Percentiles rank a stretch among this genome's conserved stretches.
Conservation (phyloP, 2,888 invertebrate genomes). For the Microplitis manilae region DNA sequence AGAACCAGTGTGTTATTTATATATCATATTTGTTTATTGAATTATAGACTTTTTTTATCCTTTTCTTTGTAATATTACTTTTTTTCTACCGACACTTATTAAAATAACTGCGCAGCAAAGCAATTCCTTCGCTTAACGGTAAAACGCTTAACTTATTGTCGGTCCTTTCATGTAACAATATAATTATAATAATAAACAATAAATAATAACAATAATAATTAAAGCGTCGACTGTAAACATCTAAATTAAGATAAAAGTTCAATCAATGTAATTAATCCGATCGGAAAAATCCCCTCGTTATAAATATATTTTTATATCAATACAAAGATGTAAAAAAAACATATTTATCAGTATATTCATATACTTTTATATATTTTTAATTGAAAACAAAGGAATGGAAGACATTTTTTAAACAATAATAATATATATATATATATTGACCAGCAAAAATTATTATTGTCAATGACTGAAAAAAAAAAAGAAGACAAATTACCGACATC, state of each 20-base stretch:
- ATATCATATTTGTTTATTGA: constrained; percentile 9
- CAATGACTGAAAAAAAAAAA: constrained; percentile 8
- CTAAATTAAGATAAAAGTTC: neutral
- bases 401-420: neutral
- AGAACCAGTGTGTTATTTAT: constrained; percentile 29
- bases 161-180: constrained; percentile 32
- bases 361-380: neutral
- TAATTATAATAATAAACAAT: neutral
- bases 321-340: constrained; percentile 2
- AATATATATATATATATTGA: neutral
- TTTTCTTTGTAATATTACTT: constrained; percentile 16
- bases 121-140: constrained; percentile 43
- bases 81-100: constrained; percentile 28
- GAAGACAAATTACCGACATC: neutral
- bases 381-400: neutral
- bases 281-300: constrained; percentile 12
- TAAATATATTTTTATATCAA: constrained; percentile 7
- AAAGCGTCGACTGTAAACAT: constrained; percentile 36
- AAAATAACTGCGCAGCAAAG: constrained; percentile 32
- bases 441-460: constrained; percentile 32
- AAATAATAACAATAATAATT: constrained; percentile 28
- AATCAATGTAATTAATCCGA: constrained; percentile 17
- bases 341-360: neutral
- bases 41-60: constrained; percentile 18
- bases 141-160: constrained; percentile 49